Conservation (phyloP, 2,888 invertebrate species). For the Phytoseiulus persimilis region DNA sequence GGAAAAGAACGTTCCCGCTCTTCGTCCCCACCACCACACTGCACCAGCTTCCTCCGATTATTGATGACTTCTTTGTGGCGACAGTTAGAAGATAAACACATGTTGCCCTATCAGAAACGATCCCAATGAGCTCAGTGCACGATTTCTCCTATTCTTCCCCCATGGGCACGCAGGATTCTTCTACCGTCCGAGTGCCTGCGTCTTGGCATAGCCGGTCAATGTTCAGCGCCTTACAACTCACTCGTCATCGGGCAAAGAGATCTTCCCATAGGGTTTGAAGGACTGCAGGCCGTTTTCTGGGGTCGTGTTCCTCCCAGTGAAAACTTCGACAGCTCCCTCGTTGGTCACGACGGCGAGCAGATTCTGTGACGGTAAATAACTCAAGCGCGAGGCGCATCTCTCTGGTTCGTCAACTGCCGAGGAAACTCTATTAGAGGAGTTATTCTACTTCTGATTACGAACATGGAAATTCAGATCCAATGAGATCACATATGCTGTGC, state of each 20-base stretch:
- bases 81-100: slow-evolving; percentile 8
- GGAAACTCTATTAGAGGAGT: no score
- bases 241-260: neutral
- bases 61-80: slow-evolving; percentile 9
- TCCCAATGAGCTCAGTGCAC: no score
- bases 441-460: neutral
- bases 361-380: slow-evolving; percentile 14
- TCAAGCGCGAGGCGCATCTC: neutral
- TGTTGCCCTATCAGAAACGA: neutral
- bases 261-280: slow-evolving; percentile 14
- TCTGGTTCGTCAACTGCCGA: neutral
- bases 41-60: slow-evolving; percentile 22
- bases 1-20: neutral
- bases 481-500: no score
- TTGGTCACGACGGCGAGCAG: neutral
- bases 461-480: neutral
- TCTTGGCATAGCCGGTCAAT: neutral
- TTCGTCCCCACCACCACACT: slow-evolving; percentile 10
- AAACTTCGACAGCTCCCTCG: neutral
- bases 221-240: neutral
- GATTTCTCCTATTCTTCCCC: no score
- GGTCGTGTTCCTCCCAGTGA: slow-evolving; percentile 22
- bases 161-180: no score
- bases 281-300: slow-evolving; percentile 17
- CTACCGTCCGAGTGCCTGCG: neutral